Conservation (phyloP, 35 echinoderm and acorn worm genomes). For the Antedon bifida region DNA sequence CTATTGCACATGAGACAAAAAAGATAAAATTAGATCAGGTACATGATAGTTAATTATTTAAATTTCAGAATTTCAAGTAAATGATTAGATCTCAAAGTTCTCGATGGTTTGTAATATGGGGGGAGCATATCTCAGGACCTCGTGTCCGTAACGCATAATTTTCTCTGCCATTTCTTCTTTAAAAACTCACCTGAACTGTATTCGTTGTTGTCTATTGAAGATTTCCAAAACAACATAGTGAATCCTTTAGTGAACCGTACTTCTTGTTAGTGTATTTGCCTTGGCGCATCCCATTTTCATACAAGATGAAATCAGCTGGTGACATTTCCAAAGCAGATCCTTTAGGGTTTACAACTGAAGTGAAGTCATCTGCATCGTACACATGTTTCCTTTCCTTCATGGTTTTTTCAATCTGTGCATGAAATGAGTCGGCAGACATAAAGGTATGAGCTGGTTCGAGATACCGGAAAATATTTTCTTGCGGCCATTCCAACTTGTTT, state of each 20-base stretch:
- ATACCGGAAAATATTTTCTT: conserved; percentile 8
- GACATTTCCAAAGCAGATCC: background rate
- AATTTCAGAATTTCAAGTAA: too few relatives aligned
- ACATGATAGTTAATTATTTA: too few relatives aligned
- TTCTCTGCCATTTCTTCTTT: conserved; percentile 12
- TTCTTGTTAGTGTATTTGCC: conserved; percentile 3
- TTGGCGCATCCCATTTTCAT: conserved; percentile 10
- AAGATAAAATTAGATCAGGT: too few relatives aligned
- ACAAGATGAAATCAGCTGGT: background rate
- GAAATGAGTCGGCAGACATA: conserved; percentile 16
- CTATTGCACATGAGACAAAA: too few relatives aligned
- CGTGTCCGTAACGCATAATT: background rate
- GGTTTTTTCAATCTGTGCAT: conserved; percentile 14
- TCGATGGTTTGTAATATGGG: too few relatives aligned
- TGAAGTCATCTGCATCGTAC: conserved; percentile 10
- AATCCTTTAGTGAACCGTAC: background rate
- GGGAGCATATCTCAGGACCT: background rate
- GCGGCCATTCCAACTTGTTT: background rate
- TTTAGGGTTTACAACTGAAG: background rate
- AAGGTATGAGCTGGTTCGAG: conserved; percentile 25
- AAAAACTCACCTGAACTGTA: background rate
- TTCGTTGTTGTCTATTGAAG: background rate
- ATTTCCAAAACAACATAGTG: background rate
- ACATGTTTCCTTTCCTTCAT: conserved; percentile 7
- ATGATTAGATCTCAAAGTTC: too few relatives aligned